Percentiles rank a stretch among this genome's conserved stretches.
phyloP scores from a whole-genome alignment of 2,888 invertebrate genomes.

The Agonopterix subpropinquella region DNA sequence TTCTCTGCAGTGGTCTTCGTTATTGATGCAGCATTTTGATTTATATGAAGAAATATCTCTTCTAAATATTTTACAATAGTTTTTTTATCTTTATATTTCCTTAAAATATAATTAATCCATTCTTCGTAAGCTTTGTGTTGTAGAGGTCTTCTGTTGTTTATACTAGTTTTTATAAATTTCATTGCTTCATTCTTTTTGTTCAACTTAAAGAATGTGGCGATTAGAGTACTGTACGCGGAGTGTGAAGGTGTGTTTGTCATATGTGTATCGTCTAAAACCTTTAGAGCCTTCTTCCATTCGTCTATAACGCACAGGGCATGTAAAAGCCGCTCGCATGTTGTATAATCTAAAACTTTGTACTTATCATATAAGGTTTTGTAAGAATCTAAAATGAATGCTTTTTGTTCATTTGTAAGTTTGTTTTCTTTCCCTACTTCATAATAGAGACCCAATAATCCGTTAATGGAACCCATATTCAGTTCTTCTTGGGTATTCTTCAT shows the following conservation, averaged over 20 bases:
- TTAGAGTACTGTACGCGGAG: conserved; percentile 67
- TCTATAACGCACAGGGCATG: conserved; percentile 78
- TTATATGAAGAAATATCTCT: conserved; percentile 75
- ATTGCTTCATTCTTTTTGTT: conserved; percentile 76
- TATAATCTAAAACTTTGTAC: conserved; percentile 75
- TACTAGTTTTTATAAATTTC: conserved; percentile 74
- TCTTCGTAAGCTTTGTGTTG: conserved; percentile 62
- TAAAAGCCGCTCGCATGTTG: conserved; percentile 77
- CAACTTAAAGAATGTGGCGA: conserved; percentile 76
- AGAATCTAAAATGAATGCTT: conserved; percentile 69
- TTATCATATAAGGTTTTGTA: conserved; percentile 63
- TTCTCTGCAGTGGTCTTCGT: conserved; percentile 36
- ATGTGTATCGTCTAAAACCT: conserved; percentile 77
- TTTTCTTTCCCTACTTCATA: conserved; percentile 40
- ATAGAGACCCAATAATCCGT: conserved; percentile 75
- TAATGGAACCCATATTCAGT: conserved; percentile 74
- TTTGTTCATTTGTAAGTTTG: conserved; percentile 55
- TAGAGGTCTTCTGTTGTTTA: conserved; percentile 53
- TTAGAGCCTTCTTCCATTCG: conserved; percentile 78
- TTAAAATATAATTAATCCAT: conserved; percentile 69
- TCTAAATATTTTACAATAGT: conserved; percentile 59
- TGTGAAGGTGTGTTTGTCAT: conserved; percentile 58
- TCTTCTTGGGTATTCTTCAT: conserved; percentile 56
- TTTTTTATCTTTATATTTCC: conserved; percentile 45
- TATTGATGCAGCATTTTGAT: conserved; percentile 52